Conservation (phyloP, 2,888 invertebrate genomes). For the Polyommatus iphigenia region DNA sequence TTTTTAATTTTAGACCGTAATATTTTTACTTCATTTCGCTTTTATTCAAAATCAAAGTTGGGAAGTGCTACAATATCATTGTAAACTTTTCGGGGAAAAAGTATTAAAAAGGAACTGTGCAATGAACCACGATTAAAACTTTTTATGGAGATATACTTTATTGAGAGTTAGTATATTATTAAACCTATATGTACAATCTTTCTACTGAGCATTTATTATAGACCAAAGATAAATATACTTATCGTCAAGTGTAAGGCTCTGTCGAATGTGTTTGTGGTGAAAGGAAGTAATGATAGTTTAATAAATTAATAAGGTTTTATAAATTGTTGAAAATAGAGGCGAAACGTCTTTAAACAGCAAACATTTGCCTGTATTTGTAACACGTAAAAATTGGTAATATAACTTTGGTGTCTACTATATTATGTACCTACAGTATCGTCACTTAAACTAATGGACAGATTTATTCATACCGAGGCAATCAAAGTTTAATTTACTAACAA, state of each 20-base stretch:
- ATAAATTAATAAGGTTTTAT: no score
- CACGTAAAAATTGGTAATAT: no score
- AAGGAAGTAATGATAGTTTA: neutral
- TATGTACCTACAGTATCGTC: no score
- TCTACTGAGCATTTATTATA: neutral
- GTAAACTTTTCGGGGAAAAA: neutral
- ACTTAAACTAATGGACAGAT: neutral
- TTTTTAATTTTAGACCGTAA: neutral
- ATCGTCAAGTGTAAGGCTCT: neutral
- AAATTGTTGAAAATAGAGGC: no score
- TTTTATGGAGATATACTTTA: neutral
- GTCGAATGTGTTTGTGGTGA: neutral
- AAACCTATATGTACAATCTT: neutral
- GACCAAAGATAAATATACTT: no score
- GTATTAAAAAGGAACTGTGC: neutral
- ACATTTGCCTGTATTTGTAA: no score
- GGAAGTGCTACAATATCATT: neutral
- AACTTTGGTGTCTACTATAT: no score
- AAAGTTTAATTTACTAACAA: neutral
- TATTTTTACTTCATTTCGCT: neutral
- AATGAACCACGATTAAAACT: neutral
- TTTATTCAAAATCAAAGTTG: constrained; percentile 1
- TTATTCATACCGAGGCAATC: neutral
- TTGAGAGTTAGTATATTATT: no score
- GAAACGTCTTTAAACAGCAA: no score